Conservation (phyloP, 2,888 invertebrate species). For the Hanleya hanleyi region DNA sequence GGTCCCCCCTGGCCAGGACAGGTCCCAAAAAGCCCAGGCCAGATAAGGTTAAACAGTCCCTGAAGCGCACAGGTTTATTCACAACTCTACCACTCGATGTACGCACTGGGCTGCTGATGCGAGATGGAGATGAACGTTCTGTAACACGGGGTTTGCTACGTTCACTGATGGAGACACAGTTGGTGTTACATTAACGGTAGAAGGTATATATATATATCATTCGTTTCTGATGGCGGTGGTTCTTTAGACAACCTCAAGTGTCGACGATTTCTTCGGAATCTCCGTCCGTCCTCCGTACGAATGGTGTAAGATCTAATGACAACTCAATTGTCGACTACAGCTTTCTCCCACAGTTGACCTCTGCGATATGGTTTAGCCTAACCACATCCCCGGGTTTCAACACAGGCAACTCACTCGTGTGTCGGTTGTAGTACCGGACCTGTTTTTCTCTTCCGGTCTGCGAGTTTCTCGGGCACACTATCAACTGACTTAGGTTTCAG, state of each 20-base stretch:
- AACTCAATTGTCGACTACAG: neutral
- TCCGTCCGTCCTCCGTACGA: neutral
- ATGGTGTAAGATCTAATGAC: neutral
- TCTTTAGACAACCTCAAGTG: neutral
- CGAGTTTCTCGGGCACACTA: neutral
- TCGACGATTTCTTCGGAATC: neutral
- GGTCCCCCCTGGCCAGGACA: too few species aligned
- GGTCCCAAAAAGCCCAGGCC: too few species aligned
- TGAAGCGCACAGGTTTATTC: too few species aligned
- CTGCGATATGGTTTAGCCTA: neutral
- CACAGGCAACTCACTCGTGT: neutral
- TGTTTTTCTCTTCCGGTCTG: neutral
- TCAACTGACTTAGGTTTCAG: neutral
- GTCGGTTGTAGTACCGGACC: neutral
- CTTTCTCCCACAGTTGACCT: neutral
- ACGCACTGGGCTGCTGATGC: too few species aligned
- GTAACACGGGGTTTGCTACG: too few species aligned
- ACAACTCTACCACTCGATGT: too few species aligned
- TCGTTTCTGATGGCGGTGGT: neutral
- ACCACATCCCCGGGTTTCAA: neutral
- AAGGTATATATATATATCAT: neutral
- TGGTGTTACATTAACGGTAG: too few species aligned
- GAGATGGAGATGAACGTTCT: too few species aligned
- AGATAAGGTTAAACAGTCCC: too few species aligned
- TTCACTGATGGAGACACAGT: too few species aligned